Conservation (phyloP, 30 jellyfish, hydroid and myxozoan genomes). For the Hydractinia echinata region DNA sequence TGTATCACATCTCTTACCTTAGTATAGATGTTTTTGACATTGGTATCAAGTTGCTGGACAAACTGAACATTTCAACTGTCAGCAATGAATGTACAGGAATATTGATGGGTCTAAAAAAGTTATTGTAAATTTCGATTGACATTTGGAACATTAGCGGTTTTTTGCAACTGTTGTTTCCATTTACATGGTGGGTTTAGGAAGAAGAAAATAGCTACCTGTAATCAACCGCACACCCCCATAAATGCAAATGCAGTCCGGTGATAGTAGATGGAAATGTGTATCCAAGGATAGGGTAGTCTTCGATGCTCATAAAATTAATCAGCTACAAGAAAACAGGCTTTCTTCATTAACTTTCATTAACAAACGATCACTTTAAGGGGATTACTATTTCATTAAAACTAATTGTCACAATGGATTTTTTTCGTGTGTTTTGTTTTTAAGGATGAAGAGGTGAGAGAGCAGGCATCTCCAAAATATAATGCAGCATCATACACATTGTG, state of each 20-base stretch:
- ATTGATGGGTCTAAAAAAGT: slow-evolving; percentile 65
- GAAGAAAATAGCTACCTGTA: slow-evolving; percentile 49
- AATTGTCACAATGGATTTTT: too few species aligned
- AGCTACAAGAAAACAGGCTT: slow-evolving; percentile 29
- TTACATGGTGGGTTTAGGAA: too few species aligned
- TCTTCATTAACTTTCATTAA: too few species aligned
- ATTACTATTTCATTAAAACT: too few species aligned
- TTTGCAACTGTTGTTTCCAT: not conserved
- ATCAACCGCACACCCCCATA: slow-evolving; percentile 86
- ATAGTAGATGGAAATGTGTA: slow-evolving; percentile 63
- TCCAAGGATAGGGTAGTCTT: slow-evolving; percentile 70
- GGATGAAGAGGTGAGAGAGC: too few species aligned
- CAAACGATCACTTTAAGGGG: too few species aligned
- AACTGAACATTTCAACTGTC: slow-evolving; percentile 69
- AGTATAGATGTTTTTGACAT: slow-evolving; percentile 81
- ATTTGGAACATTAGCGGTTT: not conserved
- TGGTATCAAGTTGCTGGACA: slow-evolving; percentile 82
- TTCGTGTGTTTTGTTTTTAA: too few species aligned
- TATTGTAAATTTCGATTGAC: not conserved
- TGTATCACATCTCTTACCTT: slow-evolving; percentile 44
- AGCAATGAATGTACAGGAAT: slow-evolving; percentile 59
- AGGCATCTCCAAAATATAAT: too few species aligned
- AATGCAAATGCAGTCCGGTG: slow-evolving; percentile 65
- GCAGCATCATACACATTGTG: too few species aligned
- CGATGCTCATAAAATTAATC: slow-evolving; percentile 71